A percentile compares a stretch with the other conserved stretches of the same genome.
phyloP scores from a whole-genome alignment of 2,888 invertebrate species.

The Temnothorax unifasciatus region DNA sequence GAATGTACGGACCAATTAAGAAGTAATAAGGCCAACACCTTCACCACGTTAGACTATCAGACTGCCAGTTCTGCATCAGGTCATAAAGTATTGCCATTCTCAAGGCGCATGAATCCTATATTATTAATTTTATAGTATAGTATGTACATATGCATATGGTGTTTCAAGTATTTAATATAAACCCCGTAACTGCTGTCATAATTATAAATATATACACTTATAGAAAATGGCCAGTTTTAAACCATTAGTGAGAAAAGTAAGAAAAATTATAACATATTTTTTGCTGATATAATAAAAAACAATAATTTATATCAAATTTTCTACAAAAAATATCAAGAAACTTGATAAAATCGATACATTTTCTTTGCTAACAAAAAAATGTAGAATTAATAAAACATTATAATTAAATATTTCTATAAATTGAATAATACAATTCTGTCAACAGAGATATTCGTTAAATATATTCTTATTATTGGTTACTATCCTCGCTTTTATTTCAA shows the following conservation, averaged over 20 bases:
- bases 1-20: conserved; percentile 60
- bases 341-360: no score
- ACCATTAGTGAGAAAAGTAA: neutral
- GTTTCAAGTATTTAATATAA: neutral
- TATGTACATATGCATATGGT: no score
- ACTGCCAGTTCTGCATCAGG: neutral
- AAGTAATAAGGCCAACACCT: conserved; percentile 68
- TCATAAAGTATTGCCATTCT: conserved; percentile 10
- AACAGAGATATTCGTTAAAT: neutral
- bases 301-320: neutral
- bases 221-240: neutral
- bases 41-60: conserved; percentile 33
- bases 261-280: neutral
- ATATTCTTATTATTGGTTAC: neutral
- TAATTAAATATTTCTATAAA: neutral
- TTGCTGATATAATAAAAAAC: neutral
- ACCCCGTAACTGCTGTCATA: neutral
- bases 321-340: neutral
- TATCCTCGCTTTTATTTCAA: neutral
- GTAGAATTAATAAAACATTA: neutral
- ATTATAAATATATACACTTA: neutral
- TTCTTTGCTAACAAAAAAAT: neutral
- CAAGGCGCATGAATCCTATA: neutral
- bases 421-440: neutral
- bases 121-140: neutral